A percentile compares a stretch with the other conserved stretches of the same genome.
Conservation (phyloP, 2,113 vertebrate genomes). For the Tautogolabrus adspersus region DNA sequence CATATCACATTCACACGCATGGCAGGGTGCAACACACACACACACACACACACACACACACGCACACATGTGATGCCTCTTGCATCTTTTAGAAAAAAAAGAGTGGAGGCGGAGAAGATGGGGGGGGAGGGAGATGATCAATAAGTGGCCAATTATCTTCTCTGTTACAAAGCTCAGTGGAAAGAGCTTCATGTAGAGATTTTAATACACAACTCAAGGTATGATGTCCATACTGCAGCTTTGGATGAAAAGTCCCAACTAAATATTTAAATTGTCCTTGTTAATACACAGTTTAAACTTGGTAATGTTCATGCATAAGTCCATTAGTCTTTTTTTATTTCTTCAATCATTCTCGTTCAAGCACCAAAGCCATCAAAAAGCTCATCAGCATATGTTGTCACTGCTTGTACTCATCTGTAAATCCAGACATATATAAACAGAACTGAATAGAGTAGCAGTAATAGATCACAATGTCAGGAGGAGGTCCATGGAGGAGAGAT, state of each 20-base stretch:
- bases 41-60: neutral
- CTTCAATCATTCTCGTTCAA: neutral
- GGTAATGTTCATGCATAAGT: neutral
- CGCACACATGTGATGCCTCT: slow-evolving; percentile 32
- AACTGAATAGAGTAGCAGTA: neutral
- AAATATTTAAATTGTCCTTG: neutral
- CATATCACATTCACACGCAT: slow-evolving; percentile 38
- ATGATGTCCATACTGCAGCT: neutral
- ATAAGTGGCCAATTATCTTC: slow-evolving; percentile 57
- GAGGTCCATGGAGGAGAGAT: neutral
- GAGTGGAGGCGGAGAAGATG: slow-evolving; percentile 41
- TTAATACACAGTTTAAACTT: neutral
- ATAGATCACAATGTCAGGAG: neutral
- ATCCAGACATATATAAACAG: neutral
- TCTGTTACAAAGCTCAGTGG: slow-evolving; percentile 34
- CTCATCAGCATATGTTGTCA: neutral
- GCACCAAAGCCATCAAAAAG: neutral
- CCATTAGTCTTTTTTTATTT: neutral
- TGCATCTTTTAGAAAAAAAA: slow-evolving; percentile 30
- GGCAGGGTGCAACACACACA: slow-evolving; percentile 29
- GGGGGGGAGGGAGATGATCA: slow-evolving; percentile 61
- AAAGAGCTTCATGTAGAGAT: slow-evolving; percentile 15
- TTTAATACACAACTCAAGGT: neutral
- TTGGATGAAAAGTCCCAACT: neutral
- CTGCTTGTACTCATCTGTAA: neutral